Evolutionary conservation across 2,888 invertebrate genomes (phyloP).

Genomic region (Prenolepis imparis): DNA sequence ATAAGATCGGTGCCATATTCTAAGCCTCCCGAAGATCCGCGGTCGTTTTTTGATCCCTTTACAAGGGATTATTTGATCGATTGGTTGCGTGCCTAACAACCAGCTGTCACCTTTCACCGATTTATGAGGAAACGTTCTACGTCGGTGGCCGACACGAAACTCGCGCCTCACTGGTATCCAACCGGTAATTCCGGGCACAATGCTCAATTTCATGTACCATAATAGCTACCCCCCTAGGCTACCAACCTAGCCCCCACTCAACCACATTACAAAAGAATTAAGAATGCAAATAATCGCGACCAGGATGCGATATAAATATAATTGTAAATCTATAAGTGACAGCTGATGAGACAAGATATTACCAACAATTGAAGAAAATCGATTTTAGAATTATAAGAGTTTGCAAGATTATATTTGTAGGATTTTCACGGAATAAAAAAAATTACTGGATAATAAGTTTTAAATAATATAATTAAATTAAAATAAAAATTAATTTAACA

Average conservation of each 20-base stretch:
- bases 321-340: background rate
- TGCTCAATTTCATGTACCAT: slow-evolving; percentile 79
- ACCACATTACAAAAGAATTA: slow-evolving; percentile 68
- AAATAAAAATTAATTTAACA: background rate
- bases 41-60: background rate
- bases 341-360: background rate
- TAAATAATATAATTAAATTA: background rate
- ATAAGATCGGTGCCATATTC: slow-evolving; percentile 37
- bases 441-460: background rate
- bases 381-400: background rate
- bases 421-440: background rate
- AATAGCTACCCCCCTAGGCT: no score
- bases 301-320: background rate
- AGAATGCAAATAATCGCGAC: slow-evolving; percentile 47
- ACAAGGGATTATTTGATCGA: slow-evolving; percentile 9
- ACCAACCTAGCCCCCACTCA: slow-evolving; percentile 77
- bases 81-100: slow-evolving; percentile 43
- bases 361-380: background rate
- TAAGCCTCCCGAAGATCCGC: slow-evolving; percentile 4
- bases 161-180: slow-evolving; percentile 69
- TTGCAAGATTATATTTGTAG: background rate
- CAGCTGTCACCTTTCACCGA: slow-evolving; percentile 33
- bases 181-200: slow-evolving; percentile 75
- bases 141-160: slow-evolving; percentile 71
- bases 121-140: slow-evolving; percentile 66